A percentile compares a stretch with the other conserved stretches of the same genome.
These are phyloP conservation scores for Threskiornis aethiopicus DNA, from an alignment of 2,797 vertebrate species.

Conservation along the genomic window DNA sequence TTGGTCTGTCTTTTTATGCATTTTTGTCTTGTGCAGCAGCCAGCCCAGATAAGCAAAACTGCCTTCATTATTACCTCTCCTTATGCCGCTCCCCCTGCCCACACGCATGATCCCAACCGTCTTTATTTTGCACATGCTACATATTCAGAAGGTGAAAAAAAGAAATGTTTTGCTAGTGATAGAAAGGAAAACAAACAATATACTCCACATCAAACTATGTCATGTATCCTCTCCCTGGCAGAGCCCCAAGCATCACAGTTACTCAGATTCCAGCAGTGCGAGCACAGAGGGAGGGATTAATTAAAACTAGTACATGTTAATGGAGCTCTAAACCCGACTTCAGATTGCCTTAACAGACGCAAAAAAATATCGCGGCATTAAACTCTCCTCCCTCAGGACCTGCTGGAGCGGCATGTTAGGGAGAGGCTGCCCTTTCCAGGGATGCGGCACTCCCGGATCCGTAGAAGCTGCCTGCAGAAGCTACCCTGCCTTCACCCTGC, in stretches of 20 bases:
- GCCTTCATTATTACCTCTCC: accelerated
- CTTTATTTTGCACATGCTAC: neutral
- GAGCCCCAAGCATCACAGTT: neutral
- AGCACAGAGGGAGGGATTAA: neutral
- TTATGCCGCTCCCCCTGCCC: neutral
- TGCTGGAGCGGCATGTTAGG: accelerated
- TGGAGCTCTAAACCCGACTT: neutral
- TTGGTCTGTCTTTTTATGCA: neutral
- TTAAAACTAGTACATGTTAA: neutral
- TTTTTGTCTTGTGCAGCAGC: neutral
- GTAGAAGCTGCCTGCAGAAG: neutral
- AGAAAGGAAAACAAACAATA: neutral
- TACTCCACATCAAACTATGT: neutral
- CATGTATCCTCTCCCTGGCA: neutral
- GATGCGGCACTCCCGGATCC: neutral
- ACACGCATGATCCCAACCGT: accelerated
- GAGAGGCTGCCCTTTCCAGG: neutral
- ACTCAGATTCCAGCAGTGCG: neutral
- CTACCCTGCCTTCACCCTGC: neutral
- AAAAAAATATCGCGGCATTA: neutral
- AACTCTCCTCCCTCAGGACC: neutral
- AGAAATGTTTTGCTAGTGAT: neutral
- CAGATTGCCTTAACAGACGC: neutral
- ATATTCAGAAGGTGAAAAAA: neutral
- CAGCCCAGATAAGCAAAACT: neutral